phyloP scores from a whole-genome alignment of 2,797 vertebrate species.

The Natrix natrix region DNA sequence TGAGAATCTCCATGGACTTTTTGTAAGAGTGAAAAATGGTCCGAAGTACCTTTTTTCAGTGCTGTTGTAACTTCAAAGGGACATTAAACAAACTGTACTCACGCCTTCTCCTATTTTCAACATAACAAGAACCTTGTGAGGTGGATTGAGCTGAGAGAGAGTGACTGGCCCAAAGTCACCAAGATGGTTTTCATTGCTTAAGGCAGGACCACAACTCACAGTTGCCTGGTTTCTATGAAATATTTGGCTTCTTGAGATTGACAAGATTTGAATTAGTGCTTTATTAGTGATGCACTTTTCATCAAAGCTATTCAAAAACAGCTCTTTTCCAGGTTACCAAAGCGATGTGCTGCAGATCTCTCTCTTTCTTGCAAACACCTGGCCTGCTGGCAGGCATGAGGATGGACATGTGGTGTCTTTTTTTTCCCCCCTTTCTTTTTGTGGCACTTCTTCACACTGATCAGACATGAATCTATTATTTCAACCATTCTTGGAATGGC shows the following conservation, averaged over 20 bases:
- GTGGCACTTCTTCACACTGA: background rate
- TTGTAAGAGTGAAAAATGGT: background rate
- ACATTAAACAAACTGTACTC: background rate
- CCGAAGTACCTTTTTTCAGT: background rate
- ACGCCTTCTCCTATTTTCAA: background rate
- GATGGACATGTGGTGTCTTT: background rate
- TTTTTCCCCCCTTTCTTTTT: rapidly evolving
- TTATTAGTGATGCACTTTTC: background rate
- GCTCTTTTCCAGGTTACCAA: background rate
- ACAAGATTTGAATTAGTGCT: background rate
- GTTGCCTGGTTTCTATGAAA: background rate
- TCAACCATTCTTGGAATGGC: background rate
- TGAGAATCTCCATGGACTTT: too few species aligned
- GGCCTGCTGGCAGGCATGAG: background rate
- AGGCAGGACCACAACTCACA: background rate
- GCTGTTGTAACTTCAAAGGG: background rate
- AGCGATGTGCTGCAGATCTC: background rate
- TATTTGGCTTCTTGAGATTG: background rate
- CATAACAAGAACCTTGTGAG: background rate
- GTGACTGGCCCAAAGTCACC: background rate
- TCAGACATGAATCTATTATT: background rate
- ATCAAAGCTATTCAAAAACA: background rate
- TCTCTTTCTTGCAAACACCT: background rate
- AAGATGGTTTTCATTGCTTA: background rate
- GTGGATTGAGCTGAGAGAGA: background rate